Evolutionary conservation across 1,140 invertebrate genomes (phyloP), one percentile per base, ranked within the genome.

Genomic region (Brachionus calyciflorus): DNA sequence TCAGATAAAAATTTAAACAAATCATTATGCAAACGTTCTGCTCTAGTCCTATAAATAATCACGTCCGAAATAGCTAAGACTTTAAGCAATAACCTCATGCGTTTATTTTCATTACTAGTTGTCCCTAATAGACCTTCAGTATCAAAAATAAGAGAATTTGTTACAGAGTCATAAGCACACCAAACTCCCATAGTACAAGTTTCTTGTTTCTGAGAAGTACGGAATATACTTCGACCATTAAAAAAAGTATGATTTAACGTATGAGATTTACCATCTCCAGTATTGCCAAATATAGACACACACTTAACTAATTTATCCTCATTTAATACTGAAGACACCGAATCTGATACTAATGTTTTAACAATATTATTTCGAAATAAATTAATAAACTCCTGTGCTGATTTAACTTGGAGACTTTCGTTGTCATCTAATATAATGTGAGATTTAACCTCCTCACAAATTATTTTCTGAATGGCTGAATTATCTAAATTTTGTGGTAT

Each of bases 281-380:
- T 92, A 80, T 92, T 93, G 0, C 92, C 92, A 87, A 93, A 92
- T 81, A 93, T 92, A 2, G 91, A 91, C 1, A 93, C 89, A 19
- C 93, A 91, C 86, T 93, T 93, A 1, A 92, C 88, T n/a, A 73
- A 70, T 28, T 79, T 79, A 68, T 82, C 78, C 46, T 79, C 78
- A 9, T 80, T 78, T n/a, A n/a, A n/a, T n/a, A n/a, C n/a, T 81
- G 40, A 3, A 28, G 60, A 37, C 17, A 14, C 2, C 30, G 60
- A 1, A 5, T 37, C 21, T 24, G 40, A 19, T 12, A 5, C 14
- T 5, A 37, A 26, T 6, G 14, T 73, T 37, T 3, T 14, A 57
- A 17, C 5, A 57, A 55, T 24, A 21, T 73, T 55, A 10, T 30
- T 30, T 14, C 69, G 69, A 41, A 73, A 73, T 12, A 73, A 10